phyloP scores from a whole-genome alignment of 2,797 vertebrate genomes.

The Botia almorhae region DNA sequence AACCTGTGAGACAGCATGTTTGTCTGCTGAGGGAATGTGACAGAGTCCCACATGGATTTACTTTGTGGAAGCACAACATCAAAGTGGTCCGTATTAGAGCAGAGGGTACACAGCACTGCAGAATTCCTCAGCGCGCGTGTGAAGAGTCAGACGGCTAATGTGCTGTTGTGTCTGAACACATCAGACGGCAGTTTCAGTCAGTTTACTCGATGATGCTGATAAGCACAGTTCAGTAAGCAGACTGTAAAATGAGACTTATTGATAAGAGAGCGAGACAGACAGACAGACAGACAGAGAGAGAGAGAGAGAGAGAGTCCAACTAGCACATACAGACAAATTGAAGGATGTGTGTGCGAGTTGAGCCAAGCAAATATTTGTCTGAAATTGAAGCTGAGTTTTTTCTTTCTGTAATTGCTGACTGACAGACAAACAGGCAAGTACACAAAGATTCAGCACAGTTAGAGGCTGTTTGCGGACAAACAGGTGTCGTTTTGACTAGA shows the following conservation, averaged over 20 bases:
- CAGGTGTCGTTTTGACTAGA: slow-evolving; percentile 53
- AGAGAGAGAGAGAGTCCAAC: neutral
- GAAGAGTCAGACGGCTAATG: slow-evolving; percentile 37
- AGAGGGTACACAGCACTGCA: slow-evolving; percentile 10
- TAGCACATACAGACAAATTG: neutral
- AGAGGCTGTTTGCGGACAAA: slow-evolving; percentile 29
- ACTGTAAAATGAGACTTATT: neutral
- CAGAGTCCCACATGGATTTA: neutral
- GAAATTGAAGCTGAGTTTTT: slow-evolving; percentile 15
- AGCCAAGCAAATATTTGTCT: slow-evolving; percentile 23
- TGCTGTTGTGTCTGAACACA: slow-evolving; percentile 36
- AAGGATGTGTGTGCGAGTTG: neutral
- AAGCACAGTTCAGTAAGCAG: slow-evolving; percentile 11
- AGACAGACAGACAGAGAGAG: neutral
- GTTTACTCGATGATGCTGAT: slow-evolving; percentile 22
- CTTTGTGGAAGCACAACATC: slow-evolving; percentile 10
- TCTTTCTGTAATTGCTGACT: slow-evolving; percentile 17
- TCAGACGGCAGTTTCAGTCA: slow-evolving; percentile 13
- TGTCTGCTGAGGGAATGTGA: neutral
- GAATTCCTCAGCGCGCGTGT: slow-evolving; percentile 19
- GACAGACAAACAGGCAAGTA: slow-evolving; percentile 30
- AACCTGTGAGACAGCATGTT: neutral
- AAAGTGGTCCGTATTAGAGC: neutral
- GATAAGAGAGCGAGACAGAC: slow-evolving; percentile 17
- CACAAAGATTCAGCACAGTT: slow-evolving; percentile 18